phyloP scores from a whole-genome alignment of 2,113 vertebrate species.

The Jacana jacana region DNA sequence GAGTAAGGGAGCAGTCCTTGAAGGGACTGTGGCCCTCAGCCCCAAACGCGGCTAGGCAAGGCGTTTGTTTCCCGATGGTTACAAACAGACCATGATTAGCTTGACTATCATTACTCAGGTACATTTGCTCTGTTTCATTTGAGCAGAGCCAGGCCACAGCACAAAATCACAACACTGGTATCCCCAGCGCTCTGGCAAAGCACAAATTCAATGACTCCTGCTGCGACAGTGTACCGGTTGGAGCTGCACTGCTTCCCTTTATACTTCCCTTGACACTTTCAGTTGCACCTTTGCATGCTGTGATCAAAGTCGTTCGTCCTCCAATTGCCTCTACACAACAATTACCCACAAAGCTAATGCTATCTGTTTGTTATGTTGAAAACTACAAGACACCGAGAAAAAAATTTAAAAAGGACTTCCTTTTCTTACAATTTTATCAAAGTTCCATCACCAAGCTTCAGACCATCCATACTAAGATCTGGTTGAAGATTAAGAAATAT shows the following conservation, averaged over 20 bases:
- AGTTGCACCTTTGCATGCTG: neutral
- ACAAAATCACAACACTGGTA: neutral
- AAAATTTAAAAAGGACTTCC: neutral
- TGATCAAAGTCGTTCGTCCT: neutral
- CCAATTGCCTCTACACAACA: neutral
- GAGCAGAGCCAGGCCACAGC: neutral
- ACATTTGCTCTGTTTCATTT: neutral
- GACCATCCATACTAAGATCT: neutral
- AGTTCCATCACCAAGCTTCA: neutral
- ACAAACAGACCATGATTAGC: neutral
- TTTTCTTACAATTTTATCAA: neutral
- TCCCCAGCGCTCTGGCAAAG: neutral
- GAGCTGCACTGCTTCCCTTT: neutral
- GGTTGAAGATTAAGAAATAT: neutral
- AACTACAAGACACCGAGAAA: neutral
- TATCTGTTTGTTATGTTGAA: neutral
- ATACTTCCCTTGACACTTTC: neutral
- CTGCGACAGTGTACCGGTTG: neutral
- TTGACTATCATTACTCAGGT: neutral
- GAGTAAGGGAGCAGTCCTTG: accelerated
- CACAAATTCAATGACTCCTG: neutral
- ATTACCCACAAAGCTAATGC: neutral
- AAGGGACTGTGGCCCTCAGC: neutral
- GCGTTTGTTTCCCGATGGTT: neutral
- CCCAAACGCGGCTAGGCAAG: neutral